These are phyloP conservation scores for Sitodiplosis mosellana DNA, from an alignment of 1,140 invertebrate species.

Conservation along the genomic window DNA sequence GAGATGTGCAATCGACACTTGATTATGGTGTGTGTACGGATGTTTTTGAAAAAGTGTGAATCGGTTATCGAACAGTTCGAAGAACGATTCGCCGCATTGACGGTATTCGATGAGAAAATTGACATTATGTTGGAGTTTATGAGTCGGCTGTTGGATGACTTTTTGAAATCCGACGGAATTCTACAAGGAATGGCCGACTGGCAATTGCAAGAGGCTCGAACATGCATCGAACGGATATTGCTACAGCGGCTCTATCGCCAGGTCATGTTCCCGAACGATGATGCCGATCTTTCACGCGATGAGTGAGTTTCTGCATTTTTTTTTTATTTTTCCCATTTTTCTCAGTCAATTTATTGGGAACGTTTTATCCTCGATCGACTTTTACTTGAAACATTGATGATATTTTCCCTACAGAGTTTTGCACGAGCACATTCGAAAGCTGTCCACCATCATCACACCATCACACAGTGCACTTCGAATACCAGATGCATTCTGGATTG, in stretches of 20 bases:
- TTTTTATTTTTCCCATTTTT: no score
- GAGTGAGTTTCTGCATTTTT: slow-evolving; percentile 36
- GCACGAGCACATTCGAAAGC: slow-evolving; percentile 72
- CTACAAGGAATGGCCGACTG: slow-evolving; percentile 38
- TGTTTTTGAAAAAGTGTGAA: slow-evolving; percentile 61
- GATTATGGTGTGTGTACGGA: slow-evolving; percentile 55
- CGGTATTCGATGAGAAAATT: slow-evolving; percentile 65
- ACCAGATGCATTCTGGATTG: slow-evolving; percentile 63
- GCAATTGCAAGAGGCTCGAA: slow-evolving; percentile 48
- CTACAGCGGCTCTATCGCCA: slow-evolving; percentile 82
- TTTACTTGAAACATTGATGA: not conserved
- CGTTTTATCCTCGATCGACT: no score
- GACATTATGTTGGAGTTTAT: slow-evolving; percentile 50
- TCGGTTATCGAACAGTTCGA: slow-evolving; percentile 44
- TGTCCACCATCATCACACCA: slow-evolving; percentile 61
- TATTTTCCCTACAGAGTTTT: slow-evolving; percentile 41
- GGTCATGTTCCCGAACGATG: slow-evolving; percentile 92
- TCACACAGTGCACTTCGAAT: slow-evolving; percentile 68
- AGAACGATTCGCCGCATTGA: slow-evolving; percentile 53
- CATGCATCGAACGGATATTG: slow-evolving; percentile 59
- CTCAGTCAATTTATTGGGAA: not conserved
- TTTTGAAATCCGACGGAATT: slow-evolving; percentile 11
- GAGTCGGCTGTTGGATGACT: slow-evolving; percentile 19
- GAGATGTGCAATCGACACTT: slow-evolving; percentile 59
- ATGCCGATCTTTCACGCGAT: slow-evolving; percentile 83